Evolutionary conservation across 2,797 vertebrate genomes (phyloP), one percentile per base, ranked within the genome.

Genomic region (Sebastes iracundus): DNA sequence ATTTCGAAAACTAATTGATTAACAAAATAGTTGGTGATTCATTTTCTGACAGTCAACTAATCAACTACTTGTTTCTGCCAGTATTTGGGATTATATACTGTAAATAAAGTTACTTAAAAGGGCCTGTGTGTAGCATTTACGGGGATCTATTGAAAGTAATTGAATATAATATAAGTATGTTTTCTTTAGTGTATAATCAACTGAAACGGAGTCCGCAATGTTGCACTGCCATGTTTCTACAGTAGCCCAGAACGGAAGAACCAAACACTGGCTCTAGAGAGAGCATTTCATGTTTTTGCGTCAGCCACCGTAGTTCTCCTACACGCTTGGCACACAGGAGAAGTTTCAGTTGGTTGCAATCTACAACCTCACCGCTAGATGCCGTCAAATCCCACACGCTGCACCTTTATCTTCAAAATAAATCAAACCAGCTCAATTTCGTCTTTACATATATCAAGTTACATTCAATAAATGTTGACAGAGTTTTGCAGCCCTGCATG

Each of bases 381-480:
- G 13, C 14, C 22, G 4, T 7, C 4, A 38, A 38, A 63, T 14
- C 13, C 2, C 10, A 13, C 28, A 22, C 12, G 13, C 11, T 33
- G 60, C 9, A 35, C n/a, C 58, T 9, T 63, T 18, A 27, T 28
- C n/a, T 5, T 56, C 20, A 28, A 64, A 30, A 18, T 13, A 27
- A 12, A 7, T 14, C 7, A 25, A 52, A 60, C 20, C 18, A 30
- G 1, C 5, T 28, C 0, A 23, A 32, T 10, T 49, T 42, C 0
- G 42, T 46, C 58, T 56, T 23, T 11, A 32, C 28, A 33, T 3
- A 22, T n/a, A 16, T 16, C 32, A 22, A 27, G 49, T 42, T 66
- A n/a, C 10, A 53, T 59, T 63, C n/a, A 20, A 23, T 46, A 46
- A 63, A 56, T 20, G 23, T 23, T 27, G 33, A 11, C 25, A 61